These are phyloP conservation scores for Cygnus atratus DNA, from an alignment of 2,113 vertebrate genomes.

Conservation along the genomic window DNA sequence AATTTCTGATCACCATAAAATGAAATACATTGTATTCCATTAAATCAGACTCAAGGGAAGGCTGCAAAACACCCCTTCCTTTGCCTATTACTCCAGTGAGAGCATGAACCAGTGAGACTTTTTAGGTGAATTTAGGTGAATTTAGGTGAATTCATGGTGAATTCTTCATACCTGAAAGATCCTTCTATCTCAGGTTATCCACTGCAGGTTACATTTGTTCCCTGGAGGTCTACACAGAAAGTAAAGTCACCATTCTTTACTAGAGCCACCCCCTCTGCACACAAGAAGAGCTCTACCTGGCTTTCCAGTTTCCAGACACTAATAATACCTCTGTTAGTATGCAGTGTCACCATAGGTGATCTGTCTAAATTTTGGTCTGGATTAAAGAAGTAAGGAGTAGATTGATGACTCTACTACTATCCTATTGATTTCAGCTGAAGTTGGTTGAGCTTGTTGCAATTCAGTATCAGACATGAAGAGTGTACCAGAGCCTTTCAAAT, in stretches of 20 bases:
- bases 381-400: slow-evolving; percentile 16
- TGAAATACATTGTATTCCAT: background rate
- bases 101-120: background rate
- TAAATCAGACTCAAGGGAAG: background rate
- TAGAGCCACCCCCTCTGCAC: background rate
- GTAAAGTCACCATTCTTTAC: background rate
- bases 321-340: background rate
- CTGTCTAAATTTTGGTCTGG: background rate
- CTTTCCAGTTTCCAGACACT: background rate
- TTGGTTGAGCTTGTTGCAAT: background rate
- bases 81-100: fast-evolving
- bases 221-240: background rate
- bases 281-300: background rate
- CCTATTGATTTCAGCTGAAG: slow-evolving; percentile 36
- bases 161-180: background rate
- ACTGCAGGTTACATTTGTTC: background rate
- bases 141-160: too few relatives aligned
- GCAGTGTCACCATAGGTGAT: background rate
- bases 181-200: background rate
- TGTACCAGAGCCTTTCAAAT: background rate
- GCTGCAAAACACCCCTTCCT: background rate
- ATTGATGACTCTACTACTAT: background rate
- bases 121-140: background rate
- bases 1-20: background rate
- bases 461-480: background rate